These are phyloP conservation scores for Vanessa cardui DNA, from an alignment of 2,888 invertebrate species.

Conservation along the genomic window DNA sequence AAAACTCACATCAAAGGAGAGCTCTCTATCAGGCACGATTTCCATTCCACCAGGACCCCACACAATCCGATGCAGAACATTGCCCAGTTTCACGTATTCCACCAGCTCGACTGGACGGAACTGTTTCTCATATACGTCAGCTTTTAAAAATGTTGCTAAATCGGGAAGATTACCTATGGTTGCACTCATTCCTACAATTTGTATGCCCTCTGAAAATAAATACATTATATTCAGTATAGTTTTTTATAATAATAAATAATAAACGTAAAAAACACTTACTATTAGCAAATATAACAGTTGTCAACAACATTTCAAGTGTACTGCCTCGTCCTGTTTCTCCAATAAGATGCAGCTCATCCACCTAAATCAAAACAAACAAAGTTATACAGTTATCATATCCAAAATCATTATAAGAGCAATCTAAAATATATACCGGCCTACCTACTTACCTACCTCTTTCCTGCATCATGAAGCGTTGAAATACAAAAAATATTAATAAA, in stretches of 20 bases:
- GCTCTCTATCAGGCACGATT: conserved; percentile 56
- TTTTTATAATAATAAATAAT: background rate
- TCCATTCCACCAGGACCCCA: conserved; percentile 57
- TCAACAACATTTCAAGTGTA: conserved; percentile 90
- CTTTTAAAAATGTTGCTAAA: conserved; percentile 89
- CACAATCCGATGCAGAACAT: conserved; percentile 65
- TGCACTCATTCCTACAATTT: conserved; percentile 98
- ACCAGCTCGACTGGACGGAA: conserved; percentile 94
- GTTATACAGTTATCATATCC: no score
- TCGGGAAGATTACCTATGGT: conserved; percentile 96
- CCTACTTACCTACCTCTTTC: no score
- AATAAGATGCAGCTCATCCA: conserved; percentile 97
- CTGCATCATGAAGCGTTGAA: no score
- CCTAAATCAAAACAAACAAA: conserved; percentile 47
- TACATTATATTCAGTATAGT: conserved; percentile 4
- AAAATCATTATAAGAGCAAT: no score
- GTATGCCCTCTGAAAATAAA: conserved; percentile 79
- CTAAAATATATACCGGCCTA: no score
- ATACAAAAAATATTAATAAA: no score
- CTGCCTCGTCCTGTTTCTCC: conserved; percentile 94
- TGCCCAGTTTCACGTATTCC: conserved; percentile 91
- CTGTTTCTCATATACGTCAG: conserved; percentile 90
- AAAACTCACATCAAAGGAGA: conserved; percentile 63
- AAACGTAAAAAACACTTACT: conserved; percentile 71
- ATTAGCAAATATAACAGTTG: conserved; percentile 88